phyloP scores from a whole-genome alignment of 2,797 vertebrate genomes.

The Muscicapa comitata region DNA sequence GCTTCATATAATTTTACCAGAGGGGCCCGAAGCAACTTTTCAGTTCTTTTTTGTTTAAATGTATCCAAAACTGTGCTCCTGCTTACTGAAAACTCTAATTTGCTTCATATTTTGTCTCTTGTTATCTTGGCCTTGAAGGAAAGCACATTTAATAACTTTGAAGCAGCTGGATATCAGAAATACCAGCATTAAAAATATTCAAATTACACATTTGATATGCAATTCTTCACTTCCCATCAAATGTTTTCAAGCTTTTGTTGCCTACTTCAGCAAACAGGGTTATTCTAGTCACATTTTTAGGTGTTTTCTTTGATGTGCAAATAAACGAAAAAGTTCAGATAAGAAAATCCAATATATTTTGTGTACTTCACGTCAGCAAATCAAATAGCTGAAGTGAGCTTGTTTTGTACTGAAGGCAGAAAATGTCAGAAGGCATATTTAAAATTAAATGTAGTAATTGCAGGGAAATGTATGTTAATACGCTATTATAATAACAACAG shows the following conservation, averaged over 20 bases:
- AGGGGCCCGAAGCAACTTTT: slow-evolving; percentile 17
- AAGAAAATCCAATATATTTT: slow-evolving; percentile 47
- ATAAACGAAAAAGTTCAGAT: slow-evolving; percentile 57
- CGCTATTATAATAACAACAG: background rate
- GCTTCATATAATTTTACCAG: slow-evolving; percentile 46
- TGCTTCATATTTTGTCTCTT: background rate
- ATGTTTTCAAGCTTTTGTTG: slow-evolving; percentile 53
- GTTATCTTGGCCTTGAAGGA: slow-evolving; percentile 25
- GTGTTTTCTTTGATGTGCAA: slow-evolving; percentile 65
- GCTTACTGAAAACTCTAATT: slow-evolving; percentile 40
- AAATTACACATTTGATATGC: slow-evolving; percentile 58
- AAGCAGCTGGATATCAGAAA: slow-evolving; percentile 47
- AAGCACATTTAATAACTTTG: slow-evolving; percentile 41
- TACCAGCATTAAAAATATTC: slow-evolving; percentile 53
- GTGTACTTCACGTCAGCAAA: background rate
- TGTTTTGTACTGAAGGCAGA: background rate
- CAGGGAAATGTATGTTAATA: slow-evolving; percentile 54
- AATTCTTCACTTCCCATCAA: slow-evolving; percentile 39
- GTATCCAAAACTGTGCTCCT: background rate
- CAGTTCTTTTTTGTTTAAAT: slow-evolving; percentile 27
- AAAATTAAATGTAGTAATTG: slow-evolving; percentile 56
- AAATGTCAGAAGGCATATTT: slow-evolving; percentile 54
- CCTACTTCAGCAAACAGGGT: slow-evolving; percentile 21
- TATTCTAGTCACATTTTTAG: slow-evolving; percentile 52
- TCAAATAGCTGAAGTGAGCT: slow-evolving; percentile 24